Percentiles rank a stretch among this genome's conserved stretches.
These are phyloP conservation scores for Florisuga fusca DNA, from an alignment of 2,797 vertebrate genomes.

Conservation along the genomic window DNA sequence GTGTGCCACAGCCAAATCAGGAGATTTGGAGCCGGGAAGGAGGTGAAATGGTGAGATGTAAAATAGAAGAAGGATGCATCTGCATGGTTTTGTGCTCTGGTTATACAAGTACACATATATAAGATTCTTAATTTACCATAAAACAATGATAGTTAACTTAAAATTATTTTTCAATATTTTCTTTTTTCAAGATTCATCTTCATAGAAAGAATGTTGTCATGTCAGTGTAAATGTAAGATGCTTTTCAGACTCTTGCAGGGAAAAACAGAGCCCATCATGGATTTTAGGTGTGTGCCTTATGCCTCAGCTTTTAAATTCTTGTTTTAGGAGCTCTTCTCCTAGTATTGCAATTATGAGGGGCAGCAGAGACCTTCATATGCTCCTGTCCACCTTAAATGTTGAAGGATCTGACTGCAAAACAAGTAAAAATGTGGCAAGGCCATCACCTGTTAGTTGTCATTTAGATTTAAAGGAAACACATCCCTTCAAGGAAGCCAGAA, in stretches of 20 bases:
- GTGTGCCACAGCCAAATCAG: background rate
- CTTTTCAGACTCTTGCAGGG: too few species aligned
- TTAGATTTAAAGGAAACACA: constrained; percentile 27
- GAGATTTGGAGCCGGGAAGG: background rate
- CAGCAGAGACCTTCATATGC: background rate
- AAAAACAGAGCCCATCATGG: too few species aligned
- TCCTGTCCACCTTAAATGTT: background rate
- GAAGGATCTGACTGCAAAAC: constrained; percentile 11
- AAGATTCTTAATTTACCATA: too few species aligned
- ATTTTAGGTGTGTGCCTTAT: background rate
- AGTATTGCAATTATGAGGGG: background rate
- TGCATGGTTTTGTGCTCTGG: too few species aligned
- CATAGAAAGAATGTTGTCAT: too few species aligned
- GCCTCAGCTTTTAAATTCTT: background rate
- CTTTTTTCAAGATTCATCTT: too few species aligned
- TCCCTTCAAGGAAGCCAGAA: background rate
- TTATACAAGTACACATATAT: too few species aligned
- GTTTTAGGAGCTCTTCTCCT: background rate
- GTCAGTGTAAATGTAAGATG: too few species aligned
- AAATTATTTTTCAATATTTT: too few species aligned
- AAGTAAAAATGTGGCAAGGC: background rate
- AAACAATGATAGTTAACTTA: too few species aligned
- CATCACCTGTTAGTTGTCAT: constrained; percentile 24
- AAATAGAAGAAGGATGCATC: background rate
- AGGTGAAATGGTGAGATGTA: background rate